A percentile compares a stretch with the other conserved stretches of the same genome.
phyloP scores from a whole-genome alignment of 1,140 invertebrate species.

The Euwallacea fornicatus region DNA sequence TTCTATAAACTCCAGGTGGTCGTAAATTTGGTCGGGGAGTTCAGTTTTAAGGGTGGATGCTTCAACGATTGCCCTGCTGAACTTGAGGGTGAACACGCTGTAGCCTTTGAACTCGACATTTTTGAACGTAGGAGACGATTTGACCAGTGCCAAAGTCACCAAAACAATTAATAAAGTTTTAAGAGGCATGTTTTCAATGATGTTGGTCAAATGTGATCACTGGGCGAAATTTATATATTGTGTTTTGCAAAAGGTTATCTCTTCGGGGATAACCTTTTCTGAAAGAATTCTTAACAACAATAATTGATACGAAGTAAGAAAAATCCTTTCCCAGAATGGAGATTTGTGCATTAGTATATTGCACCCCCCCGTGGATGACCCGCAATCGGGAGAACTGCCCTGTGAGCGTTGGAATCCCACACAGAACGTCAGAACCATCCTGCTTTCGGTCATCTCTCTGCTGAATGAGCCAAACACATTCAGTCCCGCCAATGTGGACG shows the following conservation, averaged over 20 bases:
- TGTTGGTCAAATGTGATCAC: no score
- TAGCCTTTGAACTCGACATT: constrained; percentile 40
- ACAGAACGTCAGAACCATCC: constrained; percentile 97
- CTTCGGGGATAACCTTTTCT: no score
- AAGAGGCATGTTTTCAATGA: no score
- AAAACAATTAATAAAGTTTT: no score
- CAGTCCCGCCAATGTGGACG: constrained; percentile 99
- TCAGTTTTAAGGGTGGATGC: constrained; percentile 36
- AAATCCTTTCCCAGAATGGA: constrained; percentile 73
- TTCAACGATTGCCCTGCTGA: constrained; percentile 32
- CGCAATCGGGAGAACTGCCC: constrained; percentile 96
- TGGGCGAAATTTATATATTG: no score
- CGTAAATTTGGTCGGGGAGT: constrained; percentile 34
- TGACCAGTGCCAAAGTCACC: no score
- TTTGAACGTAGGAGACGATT: constrained; percentile 29
- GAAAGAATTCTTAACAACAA: no score
- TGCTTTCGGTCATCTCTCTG: constrained; percentile 97
- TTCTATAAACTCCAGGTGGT: constrained; percentile 37
- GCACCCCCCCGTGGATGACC: constrained; percentile 98
- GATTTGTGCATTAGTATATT: constrained; percentile 99
- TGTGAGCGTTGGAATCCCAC: constrained; percentile 99
- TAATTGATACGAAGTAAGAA: no score
- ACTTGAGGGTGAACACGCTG: constrained; percentile 41
- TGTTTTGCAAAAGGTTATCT: no score
- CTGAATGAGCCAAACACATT: constrained; percentile 99